These are phyloP conservation scores for Gopherus flavomarginatus DNA, from an alignment of 2,113 vertebrate genomes.

Conservation along the genomic window DNA sequence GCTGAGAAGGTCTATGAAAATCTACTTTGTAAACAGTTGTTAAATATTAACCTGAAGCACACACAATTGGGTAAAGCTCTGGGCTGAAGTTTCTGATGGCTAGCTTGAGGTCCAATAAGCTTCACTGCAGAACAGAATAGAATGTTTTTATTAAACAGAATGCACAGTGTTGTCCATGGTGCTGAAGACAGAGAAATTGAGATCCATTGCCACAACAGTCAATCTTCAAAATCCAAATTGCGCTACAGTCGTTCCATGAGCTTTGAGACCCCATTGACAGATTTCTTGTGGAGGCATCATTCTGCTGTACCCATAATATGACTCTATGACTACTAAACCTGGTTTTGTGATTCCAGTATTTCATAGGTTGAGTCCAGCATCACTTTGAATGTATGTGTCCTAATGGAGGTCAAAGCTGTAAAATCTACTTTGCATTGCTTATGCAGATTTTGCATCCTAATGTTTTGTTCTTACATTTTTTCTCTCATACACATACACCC, in stretches of 20 bases:
- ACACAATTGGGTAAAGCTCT: background rate
- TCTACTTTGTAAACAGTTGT: background rate
- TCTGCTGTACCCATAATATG: background rate
- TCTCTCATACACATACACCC: background rate
- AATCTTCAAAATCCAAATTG: background rate
- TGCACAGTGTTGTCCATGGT: background rate
- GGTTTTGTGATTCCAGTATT: background rate
- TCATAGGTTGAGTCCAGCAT: background rate
- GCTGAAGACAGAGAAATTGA: background rate
- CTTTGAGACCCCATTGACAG: background rate
- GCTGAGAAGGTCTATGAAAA: background rate
- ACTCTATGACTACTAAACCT: fast-evolving
- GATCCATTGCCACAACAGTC: background rate
- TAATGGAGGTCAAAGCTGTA: background rate
- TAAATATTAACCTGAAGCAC: background rate
- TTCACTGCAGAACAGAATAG: fast-evolving
- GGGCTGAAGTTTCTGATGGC: background rate
- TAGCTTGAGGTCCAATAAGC: background rate
- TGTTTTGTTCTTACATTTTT: background rate
- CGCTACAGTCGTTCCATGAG: background rate
- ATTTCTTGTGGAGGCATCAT: background rate
- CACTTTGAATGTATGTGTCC: background rate
- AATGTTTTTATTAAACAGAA: background rate
- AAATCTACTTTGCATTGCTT: background rate
- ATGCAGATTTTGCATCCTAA: fast-evolving